Base-by-base conservation (phyloP, 1,140 invertebrate genomes). In the Drosophila busckii region DNA sequence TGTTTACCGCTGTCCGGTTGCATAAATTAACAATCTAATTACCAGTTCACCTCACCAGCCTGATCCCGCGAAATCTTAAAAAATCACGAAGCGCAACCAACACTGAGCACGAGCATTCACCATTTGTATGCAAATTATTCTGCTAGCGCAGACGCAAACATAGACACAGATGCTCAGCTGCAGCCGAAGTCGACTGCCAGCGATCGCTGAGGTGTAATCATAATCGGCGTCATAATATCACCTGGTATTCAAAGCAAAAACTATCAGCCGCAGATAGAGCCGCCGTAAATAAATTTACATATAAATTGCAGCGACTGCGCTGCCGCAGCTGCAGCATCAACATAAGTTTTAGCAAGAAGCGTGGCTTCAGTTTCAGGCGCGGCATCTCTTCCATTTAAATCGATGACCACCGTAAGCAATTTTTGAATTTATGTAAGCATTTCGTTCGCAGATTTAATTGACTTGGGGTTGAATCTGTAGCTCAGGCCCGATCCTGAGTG, bases 11-110 rank as follows among this genome's bases (percentile, higher is more conserved):
- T 35, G 41, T 44, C 29, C 32, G 54, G 73, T 42, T 60, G 76
- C 75, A 80, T 80, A 80, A 80, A 80, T 80, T 80, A 80, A 70
- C 75, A 49, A 82, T 69, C 75, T 80, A 80, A 80, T 80, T 82
- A 68, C 64, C 28, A 10, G 0, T 5, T 3, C 9, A 5, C 53
- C 50, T 62, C 65, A 35, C 34, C 60, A n/a, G n/a, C n/a, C n/a
- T n/a, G 68, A 65, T 55, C 16, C 65, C 64, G 50, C 62, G 42
- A 67, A 78, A 76, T 78, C 71, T 70, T 15, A 16, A 45, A 82
- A 71, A 71, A 80, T 80, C 75, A 70, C 64, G 76, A 80, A 80
- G 75, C 75, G 75, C 75, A 80, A 45, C 71, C 71, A 67, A 55
- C 59, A 52, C 63, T 67, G 66, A 69, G 66, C 66, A 80, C 75